A percentile compares a stretch with the other conserved stretches of the same genome.
phyloP scores from a whole-genome alignment of 2,797 vertebrate genomes.

The Chanos chanos region DNA sequence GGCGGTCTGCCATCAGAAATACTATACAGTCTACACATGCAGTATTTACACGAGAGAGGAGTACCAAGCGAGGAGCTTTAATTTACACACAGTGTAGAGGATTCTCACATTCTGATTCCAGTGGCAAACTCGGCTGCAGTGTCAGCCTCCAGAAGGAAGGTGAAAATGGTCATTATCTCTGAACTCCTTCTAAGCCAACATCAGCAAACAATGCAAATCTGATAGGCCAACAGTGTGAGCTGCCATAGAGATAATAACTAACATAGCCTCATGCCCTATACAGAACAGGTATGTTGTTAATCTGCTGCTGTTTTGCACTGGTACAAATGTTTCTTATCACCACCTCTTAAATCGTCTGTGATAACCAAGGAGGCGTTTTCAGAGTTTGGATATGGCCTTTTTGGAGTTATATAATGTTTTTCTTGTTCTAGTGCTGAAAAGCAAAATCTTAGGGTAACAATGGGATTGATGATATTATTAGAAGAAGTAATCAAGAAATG shows the following conservation, averaged over 20 bases:
- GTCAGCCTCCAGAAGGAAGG: conserved; percentile 68
- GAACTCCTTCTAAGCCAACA: conserved; percentile 53
- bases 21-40: too few species aligned
- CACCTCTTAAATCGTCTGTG: not conserved
- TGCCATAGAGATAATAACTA: conserved; percentile 55
- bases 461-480: too few species aligned
- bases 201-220: conserved; percentile 63
- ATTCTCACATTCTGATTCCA: conserved; percentile 69
- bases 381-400: not conserved
- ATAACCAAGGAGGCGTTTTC: conserved; percentile 2
- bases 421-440: not conserved
- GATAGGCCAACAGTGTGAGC: conserved; percentile 47
- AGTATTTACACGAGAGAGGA: too few species aligned
- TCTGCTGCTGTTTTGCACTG: too few species aligned
- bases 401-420: not conserved
- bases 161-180: conserved; percentile 65
- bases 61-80: too few species aligned
- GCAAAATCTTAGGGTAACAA: too few species aligned
- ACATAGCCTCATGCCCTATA: conserved; percentile 39
- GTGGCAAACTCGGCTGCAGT: conserved; percentile 56
- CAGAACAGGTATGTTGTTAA: not conserved
- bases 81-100: conserved; percentile 43
- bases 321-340: too few species aligned
- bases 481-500: too few species aligned
- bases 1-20: too few species aligned